Conservation (phyloP, 2,888 invertebrate genomes). For the Polydrusus tereticollis region DNA sequence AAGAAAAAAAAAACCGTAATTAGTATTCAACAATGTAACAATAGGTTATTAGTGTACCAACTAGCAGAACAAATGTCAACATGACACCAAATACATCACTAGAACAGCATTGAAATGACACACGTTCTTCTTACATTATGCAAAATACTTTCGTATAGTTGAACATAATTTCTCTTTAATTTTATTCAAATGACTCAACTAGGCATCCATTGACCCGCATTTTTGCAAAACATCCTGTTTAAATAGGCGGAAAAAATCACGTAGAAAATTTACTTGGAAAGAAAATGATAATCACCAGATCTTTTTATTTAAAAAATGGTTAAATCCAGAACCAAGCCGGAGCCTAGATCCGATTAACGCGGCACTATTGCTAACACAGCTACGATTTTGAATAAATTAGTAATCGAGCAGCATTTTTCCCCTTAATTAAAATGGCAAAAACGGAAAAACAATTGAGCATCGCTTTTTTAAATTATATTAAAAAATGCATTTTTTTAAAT, state of each 20-base stretch:
- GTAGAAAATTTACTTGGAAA: neutral
- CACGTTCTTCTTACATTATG: slow-evolving; percentile 29
- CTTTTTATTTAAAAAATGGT: neutral
- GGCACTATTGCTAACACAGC: no score
- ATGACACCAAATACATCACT: slow-evolving; percentile 9
- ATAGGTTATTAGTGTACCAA: slow-evolving; percentile 20
- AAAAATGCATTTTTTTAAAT: no score
- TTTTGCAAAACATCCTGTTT: slow-evolving; percentile 38
- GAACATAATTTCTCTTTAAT: slow-evolving; percentile 35
- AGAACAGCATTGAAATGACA: slow-evolving; percentile 11
- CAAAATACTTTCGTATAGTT: slow-evolving; percentile 27
- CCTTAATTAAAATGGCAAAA: no score
- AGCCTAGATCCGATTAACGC: no score
- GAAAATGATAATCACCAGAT: neutral
- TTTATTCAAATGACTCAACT: slow-evolving; percentile 37
- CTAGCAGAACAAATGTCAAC: slow-evolving; percentile 15
- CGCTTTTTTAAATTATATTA: no score
- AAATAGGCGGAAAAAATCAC: slow-evolving; percentile 5
- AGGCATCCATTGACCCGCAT: slow-evolving; percentile 32
- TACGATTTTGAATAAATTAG: no score
- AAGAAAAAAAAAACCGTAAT: neutral
- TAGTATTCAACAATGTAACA: slow-evolving; percentile 12
- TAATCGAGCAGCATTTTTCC: no score
- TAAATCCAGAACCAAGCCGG: neutral
- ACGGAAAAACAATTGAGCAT: no score